Evolutionary conservation across 2,113 vertebrate genomes (phyloP), one percentile per base, ranked within the genome.

Genomic region (Gymnogyps californianus): DNA sequence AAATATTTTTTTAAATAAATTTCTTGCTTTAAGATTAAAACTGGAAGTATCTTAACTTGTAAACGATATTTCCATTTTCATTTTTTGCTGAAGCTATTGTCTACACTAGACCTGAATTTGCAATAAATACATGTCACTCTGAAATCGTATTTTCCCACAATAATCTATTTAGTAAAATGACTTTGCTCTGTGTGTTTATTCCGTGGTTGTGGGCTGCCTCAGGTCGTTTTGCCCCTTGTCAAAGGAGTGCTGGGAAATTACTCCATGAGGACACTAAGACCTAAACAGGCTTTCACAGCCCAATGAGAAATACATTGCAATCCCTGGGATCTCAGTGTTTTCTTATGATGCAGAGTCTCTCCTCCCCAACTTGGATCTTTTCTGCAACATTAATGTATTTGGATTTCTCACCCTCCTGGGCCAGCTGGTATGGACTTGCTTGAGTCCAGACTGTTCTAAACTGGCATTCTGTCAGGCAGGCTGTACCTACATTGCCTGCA

Each of bases 351-450:
- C 54, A 81, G 57, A 11, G 8, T 31, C 4, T 87, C 7, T 31
- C 7, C 34, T 65, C 7, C 21, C 10, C 59, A 66, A 0, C 2
- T 1, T 66, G 55, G 34, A n/a, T 34, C 40, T 47, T 78, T 52
- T 18, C 49, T 71, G 62, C 34, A 40, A 0, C 4, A 4, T 22
- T 9, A 2, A 5, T 6, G 3, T 44, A 16, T 42, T 57, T 46
- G 69, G 36, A 21, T 90, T 75, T 47, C 1, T 44, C 51, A 1
- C 19, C 16, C 17, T 70, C 51, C 31, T 38, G 40, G 19, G 17
- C 13, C 52, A 81, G 58, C 29, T 84, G 44, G 1, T 31, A 34
- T 5, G 38, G 58, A 2, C 28, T 31, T 80, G 20, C 38, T 75
- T 42, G 49, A n/a, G 54, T 31, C 22, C 49, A 77, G 67, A 10